phyloP scores from a whole-genome alignment of 2,888 invertebrate genomes.

The Zaprionus bogoriensis region DNA sequence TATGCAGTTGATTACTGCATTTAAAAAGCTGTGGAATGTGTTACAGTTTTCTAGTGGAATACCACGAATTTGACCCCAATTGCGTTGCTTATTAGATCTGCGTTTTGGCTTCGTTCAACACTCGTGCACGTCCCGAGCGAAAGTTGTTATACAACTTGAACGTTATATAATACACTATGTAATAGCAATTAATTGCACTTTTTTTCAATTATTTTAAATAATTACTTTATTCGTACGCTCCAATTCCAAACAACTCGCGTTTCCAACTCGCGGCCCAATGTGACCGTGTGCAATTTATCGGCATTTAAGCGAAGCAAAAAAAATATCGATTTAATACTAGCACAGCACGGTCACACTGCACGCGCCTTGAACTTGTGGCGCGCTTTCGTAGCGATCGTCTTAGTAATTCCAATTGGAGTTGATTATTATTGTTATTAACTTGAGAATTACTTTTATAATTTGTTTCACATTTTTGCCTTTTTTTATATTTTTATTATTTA shows the following conservation, averaged over 20 bases:
- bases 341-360: neutral
- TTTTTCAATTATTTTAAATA: slow-evolving; percentile 7
- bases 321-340: slow-evolving; percentile 16
- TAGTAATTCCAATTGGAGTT: neutral
- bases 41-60: slow-evolving; percentile 32
- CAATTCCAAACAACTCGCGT: slow-evolving; percentile 49
- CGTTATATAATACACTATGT: neutral
- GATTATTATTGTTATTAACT: neutral
- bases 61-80: slow-evolving; percentile 49
- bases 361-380: neutral
- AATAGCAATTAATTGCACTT: slow-evolving; percentile 10
- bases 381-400: neutral
- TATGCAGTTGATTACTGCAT: neutral
- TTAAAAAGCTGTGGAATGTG: slow-evolving; percentile 10
- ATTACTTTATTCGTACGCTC: slow-evolving; percentile 41
- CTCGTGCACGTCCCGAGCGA: neutral
- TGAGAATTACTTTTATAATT: no score
- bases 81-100: neutral
- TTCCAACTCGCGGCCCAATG: slow-evolving; percentile 50
- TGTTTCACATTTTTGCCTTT: no score
- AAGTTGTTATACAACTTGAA: neutral
- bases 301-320: neutral
- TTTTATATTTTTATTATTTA: neutral
- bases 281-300: slow-evolving; percentile 26
- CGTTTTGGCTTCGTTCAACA: neutral